Conservation (phyloP, 2,113 vertebrate species). For the Cottus gobio region DNA sequence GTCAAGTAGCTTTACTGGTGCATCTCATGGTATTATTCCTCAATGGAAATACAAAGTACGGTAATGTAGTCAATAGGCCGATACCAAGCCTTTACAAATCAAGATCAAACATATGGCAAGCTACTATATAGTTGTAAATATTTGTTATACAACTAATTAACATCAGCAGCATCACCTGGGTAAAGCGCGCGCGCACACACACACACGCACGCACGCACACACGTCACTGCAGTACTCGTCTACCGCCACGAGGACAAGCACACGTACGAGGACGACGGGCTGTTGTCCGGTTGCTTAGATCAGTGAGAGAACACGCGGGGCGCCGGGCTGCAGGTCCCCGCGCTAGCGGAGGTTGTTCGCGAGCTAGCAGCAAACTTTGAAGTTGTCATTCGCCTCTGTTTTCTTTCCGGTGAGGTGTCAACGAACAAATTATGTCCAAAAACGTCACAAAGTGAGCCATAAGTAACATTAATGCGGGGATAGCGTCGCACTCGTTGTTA, state of each 20-base stretch:
- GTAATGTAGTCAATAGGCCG: too few relatives aligned
- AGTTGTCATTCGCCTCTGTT: conserved; percentile 7
- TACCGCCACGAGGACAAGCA: neutral
- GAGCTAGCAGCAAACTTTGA: conserved; percentile 47
- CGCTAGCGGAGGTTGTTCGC: too few relatives aligned
- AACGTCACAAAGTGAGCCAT: neutral
- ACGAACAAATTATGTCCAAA: neutral
- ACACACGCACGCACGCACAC: too few relatives aligned
- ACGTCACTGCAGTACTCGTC: neutral
- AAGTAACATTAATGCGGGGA: neutral
- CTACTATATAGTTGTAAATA: neutral
- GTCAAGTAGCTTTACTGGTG: neutral
- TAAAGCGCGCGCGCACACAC: too few relatives aligned
- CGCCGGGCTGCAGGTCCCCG: too few relatives aligned
- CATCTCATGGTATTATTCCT: too few relatives aligned
- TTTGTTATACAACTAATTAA: neutral
- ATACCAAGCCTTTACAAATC: neutral
- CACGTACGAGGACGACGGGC: neutral
- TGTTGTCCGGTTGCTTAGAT: neutral
- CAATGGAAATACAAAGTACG: neutral
- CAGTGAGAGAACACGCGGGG: neutral
- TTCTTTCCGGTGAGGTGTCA: conserved; percentile 15
- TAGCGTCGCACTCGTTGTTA: neutral
- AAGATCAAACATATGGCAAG: neutral
- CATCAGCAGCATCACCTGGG: neutral